Evolutionary conservation across 92 coral and sea anemone genomes (phyloP).

Genomic region (Umimayanthus chanpuru): DNA sequence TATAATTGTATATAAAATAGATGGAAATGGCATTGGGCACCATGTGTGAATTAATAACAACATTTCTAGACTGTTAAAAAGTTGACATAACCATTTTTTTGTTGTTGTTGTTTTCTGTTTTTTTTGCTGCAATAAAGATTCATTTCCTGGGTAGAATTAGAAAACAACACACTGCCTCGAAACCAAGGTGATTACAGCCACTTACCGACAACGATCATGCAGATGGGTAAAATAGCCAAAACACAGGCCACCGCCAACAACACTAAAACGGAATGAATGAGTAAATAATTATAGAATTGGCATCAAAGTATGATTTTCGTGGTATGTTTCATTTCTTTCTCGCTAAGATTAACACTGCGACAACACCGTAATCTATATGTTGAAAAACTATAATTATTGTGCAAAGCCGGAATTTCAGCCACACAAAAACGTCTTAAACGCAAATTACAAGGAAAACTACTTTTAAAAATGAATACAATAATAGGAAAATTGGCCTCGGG

Average conservation of each 20-base stretch:
- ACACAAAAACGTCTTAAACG: too few relatives aligned
- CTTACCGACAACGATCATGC: conserved; percentile 63
- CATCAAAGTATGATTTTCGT: not conserved
- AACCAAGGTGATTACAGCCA: not conserved
- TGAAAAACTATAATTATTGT: too few relatives aligned
- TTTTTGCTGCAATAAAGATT: too few relatives aligned
- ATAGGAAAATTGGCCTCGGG: too few relatives aligned
- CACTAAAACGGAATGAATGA: not conserved
- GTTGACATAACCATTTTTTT: not conserved
- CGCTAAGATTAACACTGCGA: not conserved
- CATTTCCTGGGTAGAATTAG: not conserved
- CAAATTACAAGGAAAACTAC: too few relatives aligned
- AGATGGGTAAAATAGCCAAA: conserved; percentile 45
- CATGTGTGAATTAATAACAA: too few relatives aligned
- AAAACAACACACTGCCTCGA: not conserved
- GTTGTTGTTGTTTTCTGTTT: not conserved
- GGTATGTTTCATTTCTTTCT: not conserved
- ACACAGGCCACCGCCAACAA: conserved; percentile 21
- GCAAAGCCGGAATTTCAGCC: not conserved
- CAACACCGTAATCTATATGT: not conserved
- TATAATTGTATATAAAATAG: not conserved
- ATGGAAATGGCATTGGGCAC: not conserved
- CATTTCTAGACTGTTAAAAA: not conserved
- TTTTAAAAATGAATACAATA: too few relatives aligned
- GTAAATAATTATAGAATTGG: not conserved